Evolutionary conservation across 2,113 vertebrate species (phyloP).

Genomic region (Perca schrenkii): DNA sequence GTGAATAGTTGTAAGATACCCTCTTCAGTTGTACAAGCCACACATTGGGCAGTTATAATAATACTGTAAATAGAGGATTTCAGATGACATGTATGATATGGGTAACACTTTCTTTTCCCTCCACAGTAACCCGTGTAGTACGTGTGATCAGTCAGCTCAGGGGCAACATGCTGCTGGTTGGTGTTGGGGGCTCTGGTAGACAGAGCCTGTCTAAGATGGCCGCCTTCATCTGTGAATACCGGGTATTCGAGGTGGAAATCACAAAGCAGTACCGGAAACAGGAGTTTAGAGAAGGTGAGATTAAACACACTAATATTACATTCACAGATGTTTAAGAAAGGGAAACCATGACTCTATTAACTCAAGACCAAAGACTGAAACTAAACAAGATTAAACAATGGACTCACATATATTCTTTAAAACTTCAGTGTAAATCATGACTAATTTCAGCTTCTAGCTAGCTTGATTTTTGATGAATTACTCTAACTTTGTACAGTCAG

Average conservation of each 20-base stretch:
- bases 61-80: neutral
- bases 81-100: neutral
- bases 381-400: neutral
- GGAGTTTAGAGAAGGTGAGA: conserved; percentile 91
- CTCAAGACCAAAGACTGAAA: neutral
- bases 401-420: neutral
- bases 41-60: neutral
- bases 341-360: neutral
- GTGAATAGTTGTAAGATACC: neutral
- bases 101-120: conserved; percentile 3
- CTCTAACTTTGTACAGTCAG: neutral
- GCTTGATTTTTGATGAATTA: neutral
- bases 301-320: neutral
- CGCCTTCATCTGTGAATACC: conserved; percentile 88
- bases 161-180: conserved; percentile 92
- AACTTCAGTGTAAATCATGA: neutral
- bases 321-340: neutral
- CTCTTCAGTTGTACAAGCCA: neutral
- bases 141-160: conserved; percentile 92
- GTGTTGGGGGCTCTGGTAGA: conserved; percentile 90
- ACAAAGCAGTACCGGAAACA: conserved; percentile 90
- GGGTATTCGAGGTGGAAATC: conserved; percentile 90
- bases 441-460: neutral
- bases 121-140: conserved; percentile 85
- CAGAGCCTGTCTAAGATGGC: conserved; percentile 90